These are phyloP conservation scores for Sebastes fasciatus DNA, from an alignment of 2,113 vertebrate genomes.

Conservation along the genomic window DNA sequence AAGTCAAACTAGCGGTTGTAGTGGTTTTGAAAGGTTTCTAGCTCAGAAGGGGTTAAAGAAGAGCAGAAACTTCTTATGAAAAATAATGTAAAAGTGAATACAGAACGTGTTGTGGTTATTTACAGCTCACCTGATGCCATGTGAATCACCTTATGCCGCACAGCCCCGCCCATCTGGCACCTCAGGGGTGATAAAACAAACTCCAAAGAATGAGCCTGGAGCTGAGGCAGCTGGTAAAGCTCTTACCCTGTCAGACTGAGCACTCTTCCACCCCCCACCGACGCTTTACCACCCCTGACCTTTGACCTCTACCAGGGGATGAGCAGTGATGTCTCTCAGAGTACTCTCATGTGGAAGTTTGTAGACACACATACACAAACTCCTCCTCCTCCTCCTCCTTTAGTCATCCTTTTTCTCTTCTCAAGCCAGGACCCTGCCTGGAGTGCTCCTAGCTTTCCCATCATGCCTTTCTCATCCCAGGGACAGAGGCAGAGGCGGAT, in stretches of 20 bases:
- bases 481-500: slow-evolving; percentile 15
- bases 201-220: slow-evolving; percentile 20
- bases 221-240: slow-evolving; percentile 53
- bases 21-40: background rate
- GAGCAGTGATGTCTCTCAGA: slow-evolving; percentile 25
- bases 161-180: background rate
- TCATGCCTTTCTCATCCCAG: slow-evolving; percentile 9
- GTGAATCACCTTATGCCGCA: background rate
- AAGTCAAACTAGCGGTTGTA: background rate
- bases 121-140: background rate
- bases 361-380: background rate
- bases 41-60: background rate
- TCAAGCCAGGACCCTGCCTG: background rate
- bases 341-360: slow-evolving; percentile 27
- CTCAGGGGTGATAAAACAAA: slow-evolving; percentile 18
- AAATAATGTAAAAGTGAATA: too few species aligned
- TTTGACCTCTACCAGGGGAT: slow-evolving; percentile 47
- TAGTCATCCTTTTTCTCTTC: background rate
- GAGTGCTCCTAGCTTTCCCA: slow-evolving; percentile 19
- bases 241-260: slow-evolving; percentile 39
- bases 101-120: background rate
- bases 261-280: slow-evolving; percentile 33
- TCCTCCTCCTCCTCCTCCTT: background rate
- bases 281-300: slow-evolving; percentile 47
- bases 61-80: too few species aligned